These are phyloP conservation scores for Rhinichthys klamathensis DNA, from an alignment of 2,113 vertebrate species.

Conservation along the genomic window DNA sequence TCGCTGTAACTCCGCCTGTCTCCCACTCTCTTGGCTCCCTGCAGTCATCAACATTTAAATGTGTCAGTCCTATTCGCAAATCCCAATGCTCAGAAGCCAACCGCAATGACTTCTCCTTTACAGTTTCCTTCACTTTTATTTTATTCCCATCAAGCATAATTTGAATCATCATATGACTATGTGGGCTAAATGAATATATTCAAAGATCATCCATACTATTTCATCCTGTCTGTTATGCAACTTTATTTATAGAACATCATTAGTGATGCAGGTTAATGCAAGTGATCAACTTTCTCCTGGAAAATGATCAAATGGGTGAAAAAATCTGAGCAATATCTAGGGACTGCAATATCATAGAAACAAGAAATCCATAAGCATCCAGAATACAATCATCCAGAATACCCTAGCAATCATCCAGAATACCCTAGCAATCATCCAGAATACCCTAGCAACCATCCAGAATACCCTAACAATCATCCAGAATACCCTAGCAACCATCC, in stretches of 20 bases:
- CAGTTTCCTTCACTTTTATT: conserved; percentile 27
- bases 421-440: not conserved
- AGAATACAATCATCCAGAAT: not conserved
- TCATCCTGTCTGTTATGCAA: not conserved
- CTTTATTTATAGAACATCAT: not conserved
- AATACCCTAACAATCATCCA: not conserved
- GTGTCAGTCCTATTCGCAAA: conserved; percentile 60
- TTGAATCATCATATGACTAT: conserved; percentile 1
- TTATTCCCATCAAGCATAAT: not conserved
- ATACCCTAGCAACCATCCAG: not conserved
- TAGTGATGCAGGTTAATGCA: not conserved
- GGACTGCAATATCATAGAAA: not conserved
- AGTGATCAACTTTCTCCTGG: not conserved
- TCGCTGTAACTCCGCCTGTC: conserved; percentile 37
- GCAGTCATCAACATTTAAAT: conserved; percentile 51
- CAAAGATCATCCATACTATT: not conserved
- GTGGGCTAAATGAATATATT: not conserved
- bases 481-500: not conserved
- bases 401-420: not conserved
- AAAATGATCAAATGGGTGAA: not conserved
- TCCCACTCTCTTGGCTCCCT: conserved; percentile 53
- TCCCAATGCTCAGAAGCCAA: conserved; percentile 49
- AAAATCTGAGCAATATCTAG: not conserved
- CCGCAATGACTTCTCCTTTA: conserved; percentile 8
- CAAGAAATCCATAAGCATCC: not conserved